Evolutionary conservation across 2,888 invertebrate genomes (phyloP), one percentile per base, ranked within the genome.

Genomic region (Netelia melanura): DNA sequence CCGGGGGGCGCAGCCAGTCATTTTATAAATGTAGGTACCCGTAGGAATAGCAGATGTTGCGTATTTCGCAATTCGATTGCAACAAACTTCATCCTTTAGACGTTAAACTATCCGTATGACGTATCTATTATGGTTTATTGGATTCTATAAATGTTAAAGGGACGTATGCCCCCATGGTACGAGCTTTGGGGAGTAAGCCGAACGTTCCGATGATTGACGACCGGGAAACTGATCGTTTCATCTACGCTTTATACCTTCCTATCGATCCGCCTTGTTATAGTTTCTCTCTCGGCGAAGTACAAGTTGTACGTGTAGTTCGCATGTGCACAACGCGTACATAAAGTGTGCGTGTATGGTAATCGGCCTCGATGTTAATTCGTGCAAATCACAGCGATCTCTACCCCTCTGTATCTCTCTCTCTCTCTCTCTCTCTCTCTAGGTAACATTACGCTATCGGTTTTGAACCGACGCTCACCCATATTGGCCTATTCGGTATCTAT

Each of bases 291-390:
- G 62, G 48, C 52, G 9, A 54, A 74, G 48, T 10, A 25, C 38
- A 38, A 38, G 38, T 38, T 38, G 38, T 38, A 38, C 38, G 6
- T 38, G 6, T 38, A 38, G 38, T 38, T 38, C 38, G 38, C 6
- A 38, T 38, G 1, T 38, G 38, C 38, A 38, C 38, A 38, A 38
- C 6, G 38, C 38, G 14, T 17, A 72, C 48, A 38, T 58, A 21
- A 14, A 8, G 9, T 9, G 25, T 10, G n/a, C 48, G 61, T 52
- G 44, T 74, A 74, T n/a, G 21, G 52, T 56, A 72, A 72, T 72
- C 65, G n/a, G 71, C 44, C 14, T 6, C 11, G 25, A 75, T 72
- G 71, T 52, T 67, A 58, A 74, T 80, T 74, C 67, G 23, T 44
- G 44, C n/a, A 72, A 74, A 65, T 65, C 71, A 64, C 62, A 79